phyloP scores from a whole-genome alignment of 2,113 vertebrate species.

The Maccullochella peelii region DNA sequence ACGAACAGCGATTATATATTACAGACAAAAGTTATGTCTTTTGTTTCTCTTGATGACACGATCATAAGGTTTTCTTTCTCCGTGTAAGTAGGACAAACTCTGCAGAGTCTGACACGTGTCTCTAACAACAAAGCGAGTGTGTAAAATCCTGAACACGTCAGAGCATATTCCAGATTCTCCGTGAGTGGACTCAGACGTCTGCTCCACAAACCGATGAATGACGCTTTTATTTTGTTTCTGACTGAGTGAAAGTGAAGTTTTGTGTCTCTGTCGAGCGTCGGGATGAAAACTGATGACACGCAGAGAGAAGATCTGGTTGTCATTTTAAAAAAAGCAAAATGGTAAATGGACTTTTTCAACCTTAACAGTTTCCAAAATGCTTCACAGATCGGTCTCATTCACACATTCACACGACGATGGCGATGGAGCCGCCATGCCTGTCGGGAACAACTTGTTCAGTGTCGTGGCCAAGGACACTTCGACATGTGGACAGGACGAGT shows the following conservation, averaged over 20 bases:
- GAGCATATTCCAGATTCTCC: constrained; percentile 42
- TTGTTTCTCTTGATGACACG: neutral
- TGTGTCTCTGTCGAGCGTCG: neutral
- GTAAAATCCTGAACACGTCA: constrained; percentile 37
- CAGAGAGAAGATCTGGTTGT: neutral
- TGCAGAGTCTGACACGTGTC: neutral
- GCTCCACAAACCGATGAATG: neutral
- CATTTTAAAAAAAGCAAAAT: neutral
- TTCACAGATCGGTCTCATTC: no score
- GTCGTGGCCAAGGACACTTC: no score
- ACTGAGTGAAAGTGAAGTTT: neutral
- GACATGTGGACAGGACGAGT: no score
- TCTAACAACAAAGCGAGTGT: constrained; percentile 36
- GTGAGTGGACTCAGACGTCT: constrained; percentile 23
- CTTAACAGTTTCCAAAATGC: no score
- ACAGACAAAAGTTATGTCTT: neutral
- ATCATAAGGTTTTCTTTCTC: neutral
- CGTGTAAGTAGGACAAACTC: constrained; percentile 12
- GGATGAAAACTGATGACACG: neutral
- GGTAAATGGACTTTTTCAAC: no score
- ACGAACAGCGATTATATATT: neutral
- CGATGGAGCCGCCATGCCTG: no score
- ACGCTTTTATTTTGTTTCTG: constrained; percentile 8
- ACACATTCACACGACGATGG: no score
- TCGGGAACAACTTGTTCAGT: no score